Percentiles rank a stretch among this genome's conserved stretches.
Conservation (phyloP, 2,888 invertebrate species). For the Yponomeuta cagnagella region DNA sequence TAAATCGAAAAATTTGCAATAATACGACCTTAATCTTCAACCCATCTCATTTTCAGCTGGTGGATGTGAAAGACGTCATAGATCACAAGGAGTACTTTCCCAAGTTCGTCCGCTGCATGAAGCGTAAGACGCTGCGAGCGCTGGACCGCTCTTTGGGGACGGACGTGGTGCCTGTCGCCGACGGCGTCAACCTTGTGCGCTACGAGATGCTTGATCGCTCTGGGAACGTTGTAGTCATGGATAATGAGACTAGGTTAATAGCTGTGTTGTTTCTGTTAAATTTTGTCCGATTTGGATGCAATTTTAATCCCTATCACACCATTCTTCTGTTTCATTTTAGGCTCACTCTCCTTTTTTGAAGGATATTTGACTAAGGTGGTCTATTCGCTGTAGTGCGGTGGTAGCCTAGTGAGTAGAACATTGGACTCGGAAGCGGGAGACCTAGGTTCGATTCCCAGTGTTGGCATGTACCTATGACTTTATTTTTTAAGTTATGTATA, state of each 20-base stretch:
- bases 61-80: conserved; percentile 61
- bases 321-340: no score
- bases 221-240: conserved; percentile 50
- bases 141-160: conserved; percentile 77
- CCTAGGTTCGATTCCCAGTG: no score
- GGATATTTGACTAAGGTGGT: no score
- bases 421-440: no score
- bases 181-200: conserved; percentile 78
- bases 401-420: no score
- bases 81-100: conserved; percentile 67
- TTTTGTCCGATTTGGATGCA: no score
- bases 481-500: no score
- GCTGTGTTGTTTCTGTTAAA: background rate
- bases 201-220: conserved; percentile 63
- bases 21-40: background rate
- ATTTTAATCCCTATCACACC: no score
- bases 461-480: no score
- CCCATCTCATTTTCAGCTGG: conserved; percentile 36
- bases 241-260: conserved; percentile 54
- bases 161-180: conserved; percentile 78
- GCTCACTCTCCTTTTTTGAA: no score
- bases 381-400: no score
- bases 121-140: conserved; percentile 70
- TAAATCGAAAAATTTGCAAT: no score
- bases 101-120: conserved; percentile 69